Percentiles rank a stretch among this genome's conserved stretches.
Conservation (phyloP, 1,140 invertebrate genomes). For the Drosophila dunni region DNA sequence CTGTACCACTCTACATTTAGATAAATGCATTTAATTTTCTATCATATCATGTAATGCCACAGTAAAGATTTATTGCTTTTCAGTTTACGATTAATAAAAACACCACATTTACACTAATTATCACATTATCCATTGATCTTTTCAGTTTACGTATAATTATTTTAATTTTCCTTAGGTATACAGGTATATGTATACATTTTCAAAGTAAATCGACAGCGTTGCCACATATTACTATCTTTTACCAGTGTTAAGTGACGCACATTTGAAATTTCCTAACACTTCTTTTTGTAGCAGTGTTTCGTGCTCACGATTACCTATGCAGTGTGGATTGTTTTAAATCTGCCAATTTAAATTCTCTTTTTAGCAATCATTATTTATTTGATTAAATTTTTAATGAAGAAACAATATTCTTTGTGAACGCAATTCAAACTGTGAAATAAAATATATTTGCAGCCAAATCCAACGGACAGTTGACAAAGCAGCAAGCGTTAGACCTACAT, state of each 20-base stretch:
- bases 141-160: background rate
- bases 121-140: slow-evolving; percentile 1
- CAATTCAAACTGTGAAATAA: too few species aligned
- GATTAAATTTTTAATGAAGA: too few species aligned
- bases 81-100: background rate
- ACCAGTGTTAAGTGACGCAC: background rate
- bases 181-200: slow-evolving; percentile 25
- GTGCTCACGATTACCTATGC: background rate
- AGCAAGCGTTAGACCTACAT: too few species aligned
- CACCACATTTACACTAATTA: background rate
- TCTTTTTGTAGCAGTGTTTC: background rate
- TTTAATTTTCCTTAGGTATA: slow-evolving; percentile 22
- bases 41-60: background rate
- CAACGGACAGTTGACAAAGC: too few species aligned
- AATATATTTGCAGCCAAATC: too few species aligned
- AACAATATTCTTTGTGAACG: too few species aligned
- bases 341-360: background rate
- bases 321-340: too few species aligned
- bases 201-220: slow-evolving; percentile 14
- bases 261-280: slow-evolving; percentile 14
- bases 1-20: background rate
- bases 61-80: background rate
- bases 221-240: slow-evolving; percentile 4
- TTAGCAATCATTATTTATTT: too few species aligned
- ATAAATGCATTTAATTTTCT: background rate